phyloP scores from a whole-genome alignment of 2,888 invertebrate genomes.

The Tenthredo mesomela region DNA sequence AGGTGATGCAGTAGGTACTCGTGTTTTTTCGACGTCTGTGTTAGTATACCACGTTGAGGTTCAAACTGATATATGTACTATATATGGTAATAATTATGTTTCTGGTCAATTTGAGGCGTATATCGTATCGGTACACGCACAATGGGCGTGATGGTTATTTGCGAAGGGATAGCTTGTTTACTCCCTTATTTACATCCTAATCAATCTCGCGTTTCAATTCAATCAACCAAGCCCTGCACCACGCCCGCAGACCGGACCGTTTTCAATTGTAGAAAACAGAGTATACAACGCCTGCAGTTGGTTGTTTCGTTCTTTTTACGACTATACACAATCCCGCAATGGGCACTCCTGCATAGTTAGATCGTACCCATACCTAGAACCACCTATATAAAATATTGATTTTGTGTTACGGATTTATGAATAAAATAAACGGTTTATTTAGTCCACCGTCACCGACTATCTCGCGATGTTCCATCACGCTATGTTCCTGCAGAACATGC shows the following conservation, averaged over 20 bases:
- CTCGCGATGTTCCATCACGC: constrained; percentile 37
- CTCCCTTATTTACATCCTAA: constrained; percentile 43
- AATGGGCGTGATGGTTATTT: not conserved
- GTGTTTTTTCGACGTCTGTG: too few relatives aligned
- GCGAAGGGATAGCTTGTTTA: constrained; percentile 29
- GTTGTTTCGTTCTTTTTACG: constrained; percentile 8
- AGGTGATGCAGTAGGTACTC: not conserved
- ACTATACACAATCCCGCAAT: not conserved
- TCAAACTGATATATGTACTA: not conserved
- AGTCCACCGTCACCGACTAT: constrained; percentile 32
- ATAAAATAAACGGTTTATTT: constrained; percentile 72
- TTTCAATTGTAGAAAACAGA: constrained; percentile 10
- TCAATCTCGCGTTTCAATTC: constrained; percentile 45
- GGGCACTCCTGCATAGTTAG: constrained; percentile 25
- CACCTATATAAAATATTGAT: constrained; percentile 65
- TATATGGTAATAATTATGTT: not conserved
- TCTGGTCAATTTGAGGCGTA: not conserved
- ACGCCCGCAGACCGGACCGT: not conserved
- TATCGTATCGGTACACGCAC: not conserved
- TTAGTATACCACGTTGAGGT: not conserved
- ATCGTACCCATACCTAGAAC: not conserved
- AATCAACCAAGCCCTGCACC: constrained; percentile 21
- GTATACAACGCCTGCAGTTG: not conserved
- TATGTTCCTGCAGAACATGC: not conserved
- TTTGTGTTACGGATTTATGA: constrained; percentile 68